Conservation (phyloP, 2,797 vertebrate genomes). For the Etheostoma perlongum region DNA sequence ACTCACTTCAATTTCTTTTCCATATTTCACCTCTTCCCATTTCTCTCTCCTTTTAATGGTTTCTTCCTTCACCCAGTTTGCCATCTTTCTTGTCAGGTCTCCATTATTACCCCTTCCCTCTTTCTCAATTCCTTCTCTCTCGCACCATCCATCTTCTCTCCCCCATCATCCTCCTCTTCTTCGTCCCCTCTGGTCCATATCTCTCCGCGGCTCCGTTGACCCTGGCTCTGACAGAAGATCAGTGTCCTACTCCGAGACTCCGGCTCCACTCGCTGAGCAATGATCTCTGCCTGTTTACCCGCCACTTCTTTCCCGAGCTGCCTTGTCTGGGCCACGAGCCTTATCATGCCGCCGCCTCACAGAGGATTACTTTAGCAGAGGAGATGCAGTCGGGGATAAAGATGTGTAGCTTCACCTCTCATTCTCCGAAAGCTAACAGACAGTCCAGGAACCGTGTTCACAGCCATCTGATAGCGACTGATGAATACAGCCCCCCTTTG, state of each 20-base stretch:
- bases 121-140: conserved; percentile 11
- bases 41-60: neutral
- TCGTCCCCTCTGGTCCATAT: conserved; percentile 30
- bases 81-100: conserved; percentile 15
- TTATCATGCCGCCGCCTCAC: conserved; percentile 78
- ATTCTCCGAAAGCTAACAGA: conserved; percentile 62
- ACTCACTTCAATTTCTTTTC: neutral
- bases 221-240: conserved; percentile 69
- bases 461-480: conserved; percentile 78
- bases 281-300: conserved; percentile 65
- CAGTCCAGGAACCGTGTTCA: conserved; percentile 73
- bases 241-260: conserved; percentile 25
- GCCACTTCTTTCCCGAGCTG: conserved; percentile 30
- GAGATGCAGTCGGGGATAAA: conserved; percentile 78
- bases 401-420: conserved; percentile 75
- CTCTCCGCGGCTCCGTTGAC: conserved; percentile 37
- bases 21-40: neutral
- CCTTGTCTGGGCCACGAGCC: conserved; percentile 47
- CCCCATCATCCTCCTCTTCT: conserved; percentile 8
- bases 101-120: neutral
- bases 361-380: conserved; percentile 78
- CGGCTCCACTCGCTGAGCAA: conserved; percentile 61
- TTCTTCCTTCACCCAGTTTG: conserved; percentile 8
- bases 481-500: conserved; percentile 67
- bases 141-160: conserved; percentile 26